A percentile compares a stretch with the other conserved stretches of the same genome.
These are phyloP conservation scores for Capreolus pygargus DNA, from an alignment of 2,113 vertebrate species.

Conservation along the genomic window DNA sequence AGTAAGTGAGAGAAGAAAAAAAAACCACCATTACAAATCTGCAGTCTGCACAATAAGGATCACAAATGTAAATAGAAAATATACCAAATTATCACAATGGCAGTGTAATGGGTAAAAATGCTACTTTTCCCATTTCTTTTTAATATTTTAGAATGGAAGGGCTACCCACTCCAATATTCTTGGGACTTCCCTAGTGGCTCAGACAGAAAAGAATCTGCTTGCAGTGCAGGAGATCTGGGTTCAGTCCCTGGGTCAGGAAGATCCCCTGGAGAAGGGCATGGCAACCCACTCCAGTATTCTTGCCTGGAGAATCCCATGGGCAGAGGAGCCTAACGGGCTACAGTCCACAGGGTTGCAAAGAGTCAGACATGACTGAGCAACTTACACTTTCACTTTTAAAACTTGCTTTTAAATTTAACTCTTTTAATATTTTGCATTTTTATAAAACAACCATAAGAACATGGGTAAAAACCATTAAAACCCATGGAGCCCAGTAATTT, in stretches of 20 bases:
- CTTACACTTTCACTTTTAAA: neutral
- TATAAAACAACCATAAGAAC: neutral
- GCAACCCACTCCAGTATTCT: neutral
- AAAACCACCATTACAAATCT: neutral
- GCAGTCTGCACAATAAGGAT: fast-evolving
- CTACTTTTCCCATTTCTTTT: neutral
- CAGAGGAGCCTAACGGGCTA: neutral
- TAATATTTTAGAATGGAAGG: neutral
- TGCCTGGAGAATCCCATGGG: neutral
- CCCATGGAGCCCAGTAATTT: neutral
- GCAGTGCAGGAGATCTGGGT: neutral
- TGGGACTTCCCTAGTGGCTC: neutral
- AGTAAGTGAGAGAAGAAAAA: neutral
- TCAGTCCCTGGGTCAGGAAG: neutral
- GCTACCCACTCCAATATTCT: neutral
- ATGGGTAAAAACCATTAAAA: neutral
- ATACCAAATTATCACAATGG: neutral
- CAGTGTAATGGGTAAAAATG: neutral
- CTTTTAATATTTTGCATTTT: neutral
- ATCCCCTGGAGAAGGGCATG: neutral
- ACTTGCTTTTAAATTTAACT: neutral
- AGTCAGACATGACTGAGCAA: neutral
- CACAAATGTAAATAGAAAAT: neutral
- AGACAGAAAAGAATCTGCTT: neutral
- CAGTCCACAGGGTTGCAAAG: neutral